Evolutionary conservation across 2,888 invertebrate genomes (phyloP).

Genomic region (Abrostola tripartita): DNA sequence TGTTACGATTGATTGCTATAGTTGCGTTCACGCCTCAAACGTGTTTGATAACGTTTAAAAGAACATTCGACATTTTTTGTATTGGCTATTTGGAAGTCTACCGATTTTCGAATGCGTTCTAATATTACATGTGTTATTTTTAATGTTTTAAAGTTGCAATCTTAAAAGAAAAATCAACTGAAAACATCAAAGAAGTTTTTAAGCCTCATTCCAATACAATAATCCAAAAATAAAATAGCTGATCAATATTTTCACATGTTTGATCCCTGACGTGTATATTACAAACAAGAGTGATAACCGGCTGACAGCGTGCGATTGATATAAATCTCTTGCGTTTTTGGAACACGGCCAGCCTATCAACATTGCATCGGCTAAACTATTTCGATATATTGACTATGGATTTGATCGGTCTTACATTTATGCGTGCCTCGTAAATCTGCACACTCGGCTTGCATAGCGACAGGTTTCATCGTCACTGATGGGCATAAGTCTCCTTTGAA

Average conservation of each 20-base stretch:
- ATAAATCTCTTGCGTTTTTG: constrained; percentile 24
- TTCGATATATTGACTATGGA: constrained; percentile 20
- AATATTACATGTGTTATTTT: not conserved
- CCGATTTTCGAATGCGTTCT: not conserved
- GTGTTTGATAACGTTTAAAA: constrained; percentile 11
- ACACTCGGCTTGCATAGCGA: not conserved
- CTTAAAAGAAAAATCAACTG: no score
- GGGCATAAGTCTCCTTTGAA: no score
- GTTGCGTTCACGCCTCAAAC: constrained; percentile 5
- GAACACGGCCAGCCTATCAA: constrained; percentile 33
- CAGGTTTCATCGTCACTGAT: not conserved
- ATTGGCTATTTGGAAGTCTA: not conserved
- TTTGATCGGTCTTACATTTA: constrained; percentile 7
- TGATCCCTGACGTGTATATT: not conserved
- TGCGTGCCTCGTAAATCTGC: constrained; percentile 1
- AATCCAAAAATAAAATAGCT: no score
- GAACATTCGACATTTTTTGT: not conserved
- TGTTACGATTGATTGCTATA: constrained; percentile 36
- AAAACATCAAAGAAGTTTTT: no score
- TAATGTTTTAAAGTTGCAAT: no score
- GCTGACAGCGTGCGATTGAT: constrained; percentile 21
- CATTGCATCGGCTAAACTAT: constrained; percentile 43
- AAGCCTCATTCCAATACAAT: no score
- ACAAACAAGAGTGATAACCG: constrained; percentile 10
- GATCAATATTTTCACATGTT: no score